These are phyloP conservation scores for Gallinago paraguaiae DNA, from an alignment of 2,113 vertebrate genomes.

Conservation along the genomic window DNA sequence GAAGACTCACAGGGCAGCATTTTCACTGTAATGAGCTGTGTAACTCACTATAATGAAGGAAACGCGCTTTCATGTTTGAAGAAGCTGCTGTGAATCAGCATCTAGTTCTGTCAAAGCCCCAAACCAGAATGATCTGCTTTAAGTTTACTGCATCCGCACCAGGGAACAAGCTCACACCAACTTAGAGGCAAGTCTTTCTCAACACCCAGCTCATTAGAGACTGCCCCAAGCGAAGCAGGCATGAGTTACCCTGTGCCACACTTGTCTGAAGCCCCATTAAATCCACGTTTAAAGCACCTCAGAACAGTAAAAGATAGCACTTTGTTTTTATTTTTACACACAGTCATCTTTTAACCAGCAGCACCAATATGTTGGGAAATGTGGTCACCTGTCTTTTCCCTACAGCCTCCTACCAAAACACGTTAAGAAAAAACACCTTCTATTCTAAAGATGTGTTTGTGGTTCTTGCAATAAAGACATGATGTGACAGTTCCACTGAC, in stretches of 20 bases:
- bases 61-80: neutral
- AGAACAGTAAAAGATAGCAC: neutral
- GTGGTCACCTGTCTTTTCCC: neutral
- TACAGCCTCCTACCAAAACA: too few relatives aligned
- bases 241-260: fast-evolving
- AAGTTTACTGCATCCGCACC: fast-evolving
- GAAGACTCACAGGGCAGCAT: neutral
- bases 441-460: neutral
- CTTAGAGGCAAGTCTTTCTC: neutral
- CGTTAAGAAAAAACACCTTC: neutral
- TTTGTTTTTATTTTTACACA: neutral
- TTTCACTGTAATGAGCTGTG: neutral
- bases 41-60: neutral
- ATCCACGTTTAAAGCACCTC: neutral
- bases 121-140: neutral
- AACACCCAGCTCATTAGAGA: fast-evolving
- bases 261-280: neutral
- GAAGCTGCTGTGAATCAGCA: neutral
- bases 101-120: neutral
- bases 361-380: fast-evolving
- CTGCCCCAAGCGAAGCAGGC: neutral
- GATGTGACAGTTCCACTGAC: fast-evolving
- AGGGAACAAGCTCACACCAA: neutral
- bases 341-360: neutral
- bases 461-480: neutral